Conservation (phyloP, 2,888 invertebrate genomes). For the Zaprionus lineosus region DNA sequence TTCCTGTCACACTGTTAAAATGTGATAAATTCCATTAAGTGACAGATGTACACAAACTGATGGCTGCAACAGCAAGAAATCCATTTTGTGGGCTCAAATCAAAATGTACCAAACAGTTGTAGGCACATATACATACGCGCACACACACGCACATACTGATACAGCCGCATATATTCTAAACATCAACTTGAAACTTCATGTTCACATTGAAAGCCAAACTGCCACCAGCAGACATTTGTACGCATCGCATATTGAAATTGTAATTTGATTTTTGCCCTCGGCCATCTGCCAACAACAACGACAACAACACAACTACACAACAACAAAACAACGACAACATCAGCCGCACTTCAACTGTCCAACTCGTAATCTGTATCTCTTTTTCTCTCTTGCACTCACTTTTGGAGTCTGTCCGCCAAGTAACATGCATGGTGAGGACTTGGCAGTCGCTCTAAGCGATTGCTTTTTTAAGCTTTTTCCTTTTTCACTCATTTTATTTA, state of each 20-base stretch:
- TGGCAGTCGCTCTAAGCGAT: neutral
- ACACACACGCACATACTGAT: conserved; percentile 1
- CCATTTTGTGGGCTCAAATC: conserved; percentile 71
- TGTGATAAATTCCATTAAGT: conserved; percentile 77
- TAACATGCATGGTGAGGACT: neutral
- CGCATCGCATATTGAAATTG: conserved; percentile 76
- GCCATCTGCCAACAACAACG: conserved; percentile 61
- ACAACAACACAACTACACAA: conserved; percentile 32
- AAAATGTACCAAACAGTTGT: conserved; percentile 45
- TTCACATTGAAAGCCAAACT: conserved; percentile 73
- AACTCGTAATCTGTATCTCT: conserved; percentile 7
- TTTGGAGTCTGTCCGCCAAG: conserved; percentile 4
- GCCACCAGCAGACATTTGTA: conserved; percentile 75
- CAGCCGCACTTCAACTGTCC: conserved; percentile 36
- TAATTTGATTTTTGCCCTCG: conserved; percentile 75
- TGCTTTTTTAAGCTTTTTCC: neutral
- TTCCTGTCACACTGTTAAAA: conserved; percentile 72
- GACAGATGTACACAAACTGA: conserved; percentile 48
- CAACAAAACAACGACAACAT: conserved; percentile 35
- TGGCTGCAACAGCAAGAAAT: conserved; percentile 56
- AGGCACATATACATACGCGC: conserved; percentile 1
- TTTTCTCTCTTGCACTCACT: neutral
- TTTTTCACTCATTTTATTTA: neutral
- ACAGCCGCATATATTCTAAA: conserved; percentile 48
- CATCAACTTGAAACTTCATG: conserved; percentile 72